Percentiles rank a stretch among this genome's conserved stretches.
These are phyloP conservation scores for Apis laboriosa DNA, from an alignment of 1,140 invertebrate species.

Conservation along the genomic window DNA sequence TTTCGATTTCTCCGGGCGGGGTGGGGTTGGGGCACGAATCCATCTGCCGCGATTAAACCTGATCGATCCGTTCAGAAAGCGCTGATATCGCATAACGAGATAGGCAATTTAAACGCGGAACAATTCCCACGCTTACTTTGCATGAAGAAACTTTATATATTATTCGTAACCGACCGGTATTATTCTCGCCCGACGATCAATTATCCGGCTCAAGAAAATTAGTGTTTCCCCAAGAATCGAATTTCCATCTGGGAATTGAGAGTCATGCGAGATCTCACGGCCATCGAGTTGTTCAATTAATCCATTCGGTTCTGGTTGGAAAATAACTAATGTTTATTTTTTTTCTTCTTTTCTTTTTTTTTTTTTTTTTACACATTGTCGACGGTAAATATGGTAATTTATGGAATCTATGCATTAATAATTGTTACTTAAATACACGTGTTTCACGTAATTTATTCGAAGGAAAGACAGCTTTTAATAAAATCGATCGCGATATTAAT, in stretches of 20 bases:
- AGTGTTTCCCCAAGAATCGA: background rate
- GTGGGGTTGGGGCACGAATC: too few species aligned
- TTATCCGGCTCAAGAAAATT: slow-evolving; percentile 9
- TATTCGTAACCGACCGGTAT: background rate
- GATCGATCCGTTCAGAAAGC: slow-evolving; percentile 3
- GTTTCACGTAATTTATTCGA: too few species aligned
- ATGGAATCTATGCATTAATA: too few species aligned
- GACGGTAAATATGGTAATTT: too few species aligned
- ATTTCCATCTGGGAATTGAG: slow-evolving; percentile 1
- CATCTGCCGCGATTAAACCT: slow-evolving; percentile 6
- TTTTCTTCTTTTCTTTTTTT: too few species aligned
- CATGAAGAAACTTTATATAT: background rate
- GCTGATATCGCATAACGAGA: background rate
- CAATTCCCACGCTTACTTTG: slow-evolving; percentile 24
- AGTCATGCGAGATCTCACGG: background rate
- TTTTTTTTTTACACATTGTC: too few species aligned
- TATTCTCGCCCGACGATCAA: background rate
- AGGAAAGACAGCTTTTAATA: too few species aligned
- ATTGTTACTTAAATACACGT: too few species aligned
- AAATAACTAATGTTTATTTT: background rate
- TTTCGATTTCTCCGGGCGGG: background rate
- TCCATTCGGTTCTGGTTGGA: too few species aligned
- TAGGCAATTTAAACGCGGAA: background rate
- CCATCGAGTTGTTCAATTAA: background rate
- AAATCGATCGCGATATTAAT: too few species aligned